Percentiles rank a stretch among this genome's conserved stretches.
phyloP scores from a whole-genome alignment of 1,140 invertebrate species.

The Lordiphosa clarofinis region DNA sequence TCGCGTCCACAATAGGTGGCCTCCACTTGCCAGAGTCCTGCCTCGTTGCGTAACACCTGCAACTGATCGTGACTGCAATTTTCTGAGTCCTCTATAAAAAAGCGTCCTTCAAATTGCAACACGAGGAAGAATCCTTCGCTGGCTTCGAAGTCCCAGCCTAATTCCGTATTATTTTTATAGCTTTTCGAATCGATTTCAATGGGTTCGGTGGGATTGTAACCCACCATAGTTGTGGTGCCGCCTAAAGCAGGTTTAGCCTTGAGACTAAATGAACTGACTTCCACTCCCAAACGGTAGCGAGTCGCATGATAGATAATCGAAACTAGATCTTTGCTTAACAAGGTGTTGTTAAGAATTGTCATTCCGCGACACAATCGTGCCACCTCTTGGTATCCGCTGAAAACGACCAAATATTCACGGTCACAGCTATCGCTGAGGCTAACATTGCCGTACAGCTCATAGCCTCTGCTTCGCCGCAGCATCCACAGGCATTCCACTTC shows the following conservation, averaged over 20 bases:
- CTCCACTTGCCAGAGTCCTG: constrained; percentile 81
- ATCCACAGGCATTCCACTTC: constrained; percentile 51
- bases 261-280: constrained; percentile 27
- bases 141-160: constrained; percentile 86
- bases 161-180: constrained; percentile 84
- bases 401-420: constrained; percentile 46
- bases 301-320: constrained; percentile 47
- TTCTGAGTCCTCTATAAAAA: constrained; percentile 85
- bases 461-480: constrained; percentile 7
- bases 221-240: constrained; percentile 18
- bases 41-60: constrained; percentile 80
- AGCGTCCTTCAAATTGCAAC: constrained; percentile 81
- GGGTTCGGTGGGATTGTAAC: background rate
- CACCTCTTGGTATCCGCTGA: background rate
- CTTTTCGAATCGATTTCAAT: constrained; percentile 25
- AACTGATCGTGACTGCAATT: constrained; percentile 91
- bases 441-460: constrained; percentile 34
- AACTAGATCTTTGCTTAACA: background rate
- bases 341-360: constrained; percentile 15
- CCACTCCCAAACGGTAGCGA: background rate
- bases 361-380: constrained; percentile 37
- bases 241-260: background rate
- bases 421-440: constrained; percentile 57
- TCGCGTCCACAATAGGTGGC: constrained; percentile 86
- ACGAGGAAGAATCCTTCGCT: constrained; percentile 84